A percentile compares a stretch with the other conserved stretches of the same genome.
Evolutionary conservation across 2,888 invertebrate species (phyloP).

Genomic region (Cryptocheilus praepositus): DNA sequence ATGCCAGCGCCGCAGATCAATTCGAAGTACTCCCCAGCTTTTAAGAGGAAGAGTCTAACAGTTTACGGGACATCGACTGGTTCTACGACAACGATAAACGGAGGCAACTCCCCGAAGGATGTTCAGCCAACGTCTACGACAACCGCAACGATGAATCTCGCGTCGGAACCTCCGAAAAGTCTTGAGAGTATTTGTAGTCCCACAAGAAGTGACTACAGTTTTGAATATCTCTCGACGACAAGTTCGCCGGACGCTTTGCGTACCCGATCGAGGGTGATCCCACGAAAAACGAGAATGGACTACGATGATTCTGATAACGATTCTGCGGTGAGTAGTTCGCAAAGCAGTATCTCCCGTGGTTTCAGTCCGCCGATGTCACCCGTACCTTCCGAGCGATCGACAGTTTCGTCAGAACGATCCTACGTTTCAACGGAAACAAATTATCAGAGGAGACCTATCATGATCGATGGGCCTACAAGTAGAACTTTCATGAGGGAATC

Average conservation of each 20-base stretch:
- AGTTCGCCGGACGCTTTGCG: conserved; percentile 65
- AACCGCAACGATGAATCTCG: conserved; percentile 26
- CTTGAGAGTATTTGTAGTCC: conserved; percentile 79
- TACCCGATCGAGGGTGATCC: conserved; percentile 58
- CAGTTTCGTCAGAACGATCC: conserved; percentile 75
- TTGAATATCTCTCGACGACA: conserved; percentile 75
- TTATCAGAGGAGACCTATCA: conserved; percentile 73
- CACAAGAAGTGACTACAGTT: conserved; percentile 78
- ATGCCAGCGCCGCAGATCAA: conserved; percentile 76
- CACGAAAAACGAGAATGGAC: conserved; percentile 67
- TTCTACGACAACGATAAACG: conserved; percentile 42
- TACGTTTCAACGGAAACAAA: conserved; percentile 76
- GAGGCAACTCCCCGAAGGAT: conserved; percentile 23
- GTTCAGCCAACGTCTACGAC: conserved; percentile 34
- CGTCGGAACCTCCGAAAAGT: conserved; percentile 76
- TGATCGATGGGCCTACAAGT: conserved; percentile 63
- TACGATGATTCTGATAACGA: conserved; percentile 89
- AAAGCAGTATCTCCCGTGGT: conserved; percentile 85
- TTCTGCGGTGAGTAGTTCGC: conserved; percentile 90
- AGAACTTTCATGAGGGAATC: conserved; percentile 34
- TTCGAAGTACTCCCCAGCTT: conserved; percentile 89
- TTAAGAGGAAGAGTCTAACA: conserved; percentile 85
- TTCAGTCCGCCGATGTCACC: conserved; percentile 86
- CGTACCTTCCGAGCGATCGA: conserved; percentile 78
- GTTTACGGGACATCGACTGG: conserved; percentile 76